Evolutionary conservation across 2,888 invertebrate genomes (phyloP).

Genomic region (Achlya flavicornis): DNA sequence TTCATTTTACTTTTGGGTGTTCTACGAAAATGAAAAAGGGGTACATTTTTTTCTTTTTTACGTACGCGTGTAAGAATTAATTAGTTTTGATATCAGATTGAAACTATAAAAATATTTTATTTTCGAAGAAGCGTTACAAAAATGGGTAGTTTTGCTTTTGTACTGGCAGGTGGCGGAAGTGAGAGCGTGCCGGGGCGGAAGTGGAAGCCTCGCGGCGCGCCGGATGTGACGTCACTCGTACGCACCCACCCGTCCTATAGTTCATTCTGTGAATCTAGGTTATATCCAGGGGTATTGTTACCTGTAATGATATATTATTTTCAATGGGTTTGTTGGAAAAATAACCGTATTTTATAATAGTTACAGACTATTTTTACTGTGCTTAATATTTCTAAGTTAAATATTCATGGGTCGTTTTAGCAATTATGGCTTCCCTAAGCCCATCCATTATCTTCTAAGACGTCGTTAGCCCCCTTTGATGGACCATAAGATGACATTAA

Average conservation of each 20-base stretch:
- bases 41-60: neutral
- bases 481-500: constrained; percentile 2
- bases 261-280: constrained; percentile 20
- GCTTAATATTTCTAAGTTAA: neutral
- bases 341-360: neutral
- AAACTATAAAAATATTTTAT: constrained; percentile 3
- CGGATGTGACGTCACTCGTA: constrained; percentile 28
- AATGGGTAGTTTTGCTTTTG: constrained; percentile 14
- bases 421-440: constrained; percentile 10
- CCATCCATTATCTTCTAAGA: constrained; percentile 6
- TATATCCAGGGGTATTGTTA: constrained; percentile 15
- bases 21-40: neutral
- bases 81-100: constrained; percentile 1
- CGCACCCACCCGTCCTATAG: constrained; percentile 25
- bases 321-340: neutral
- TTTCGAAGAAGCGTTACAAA: constrained; percentile 17
- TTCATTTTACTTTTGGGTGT: neutral
- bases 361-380: neutral
- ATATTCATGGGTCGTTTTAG: neutral
- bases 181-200: constrained; percentile 23
- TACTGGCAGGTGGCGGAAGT: constrained; percentile 27
- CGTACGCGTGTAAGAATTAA: constrained; percentile 1
- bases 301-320: neutral
- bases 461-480: neutral
- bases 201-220: constrained; percentile 19